Evolutionary conservation across 2,113 vertebrate species (phyloP).

Genomic region (Cochlearius cochlearius): DNA sequence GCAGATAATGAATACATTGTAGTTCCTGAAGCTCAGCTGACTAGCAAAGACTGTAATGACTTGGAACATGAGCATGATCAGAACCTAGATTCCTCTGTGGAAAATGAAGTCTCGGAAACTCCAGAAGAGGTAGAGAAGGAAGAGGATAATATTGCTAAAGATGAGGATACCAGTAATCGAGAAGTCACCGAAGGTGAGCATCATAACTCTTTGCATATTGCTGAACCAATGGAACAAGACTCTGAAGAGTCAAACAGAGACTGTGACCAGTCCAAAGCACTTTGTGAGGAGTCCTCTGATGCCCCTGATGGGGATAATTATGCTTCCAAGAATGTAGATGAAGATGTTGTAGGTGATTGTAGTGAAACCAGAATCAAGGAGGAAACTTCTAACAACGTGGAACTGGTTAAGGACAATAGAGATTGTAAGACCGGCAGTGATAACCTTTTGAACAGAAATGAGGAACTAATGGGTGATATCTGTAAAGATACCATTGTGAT

Average conservation of each 20-base stretch:
- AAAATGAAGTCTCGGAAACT: background rate
- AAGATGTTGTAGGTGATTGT: background rate
- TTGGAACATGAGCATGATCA: slow-evolving; percentile 24
- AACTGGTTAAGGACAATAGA: background rate
- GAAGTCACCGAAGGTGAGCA: slow-evolving; percentile 12
- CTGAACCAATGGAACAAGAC: slow-evolving; percentile 55
- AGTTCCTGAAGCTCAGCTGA: slow-evolving; percentile 39
- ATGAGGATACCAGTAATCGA: background rate
- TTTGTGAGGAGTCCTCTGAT: slow-evolving; percentile 20
- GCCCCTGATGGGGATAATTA: background rate
- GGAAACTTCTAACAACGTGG: background rate
- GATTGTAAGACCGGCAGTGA: background rate
- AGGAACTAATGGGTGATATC: background rate
- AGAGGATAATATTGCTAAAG: background rate
- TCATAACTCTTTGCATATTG: background rate
- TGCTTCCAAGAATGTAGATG: background rate
- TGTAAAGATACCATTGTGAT: background rate
- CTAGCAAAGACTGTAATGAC: slow-evolving; percentile 43
- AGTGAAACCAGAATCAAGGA: background rate
- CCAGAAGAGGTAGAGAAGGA: slow-evolving; percentile 7
- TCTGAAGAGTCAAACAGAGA: slow-evolving; percentile 59
- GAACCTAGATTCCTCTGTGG: slow-evolving; percentile 10
- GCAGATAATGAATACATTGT: slow-evolving; percentile 63
- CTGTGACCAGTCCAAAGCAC: slow-evolving; percentile 34
- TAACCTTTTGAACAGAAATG: background rate